phyloP scores from a whole-genome alignment of 2,888 invertebrate genomes.

The Lasioglossum lativentre region DNA sequence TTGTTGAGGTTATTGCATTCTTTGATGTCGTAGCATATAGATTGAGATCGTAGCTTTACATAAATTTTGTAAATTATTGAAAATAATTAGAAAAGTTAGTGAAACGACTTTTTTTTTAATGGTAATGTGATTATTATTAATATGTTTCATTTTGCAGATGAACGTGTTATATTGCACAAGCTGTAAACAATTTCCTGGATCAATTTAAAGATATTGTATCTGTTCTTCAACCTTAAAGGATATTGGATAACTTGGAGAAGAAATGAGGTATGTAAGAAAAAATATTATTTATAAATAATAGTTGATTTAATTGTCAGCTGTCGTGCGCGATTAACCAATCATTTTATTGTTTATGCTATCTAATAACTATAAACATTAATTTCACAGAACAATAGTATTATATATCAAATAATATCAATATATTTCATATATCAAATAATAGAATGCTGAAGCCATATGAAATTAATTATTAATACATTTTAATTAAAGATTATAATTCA shows the following conservation, averaged over 20 bases:
- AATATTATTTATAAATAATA: neutral
- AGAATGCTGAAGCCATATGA: neutral
- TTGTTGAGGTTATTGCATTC: constrained; percentile 3
- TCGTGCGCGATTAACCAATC: neutral
- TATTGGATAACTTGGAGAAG: neutral
- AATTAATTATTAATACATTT: neutral
- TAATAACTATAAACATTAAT: neutral
- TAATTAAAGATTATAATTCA: neutral
- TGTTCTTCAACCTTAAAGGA: neutral
- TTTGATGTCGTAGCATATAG: neutral
- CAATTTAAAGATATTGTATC: neutral
- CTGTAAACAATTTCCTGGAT: constrained; percentile 4
- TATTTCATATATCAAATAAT: neutral
- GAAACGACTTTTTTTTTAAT: neutral
- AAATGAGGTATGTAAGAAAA: constrained; percentile 30
- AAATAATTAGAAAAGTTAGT: neutral
- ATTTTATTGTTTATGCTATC: neutral
- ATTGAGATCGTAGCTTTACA: neutral
- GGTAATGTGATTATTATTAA: neutral
- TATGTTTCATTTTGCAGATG: neutral
- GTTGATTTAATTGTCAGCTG: neutral
- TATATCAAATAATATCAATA: too few species aligned
- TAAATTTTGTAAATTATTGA: neutral
- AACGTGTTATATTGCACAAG: neutral
- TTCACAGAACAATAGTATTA: too few species aligned